Percentiles rank a stretch among this genome's conserved stretches.
Evolutionary conservation across 30 jellyfish, hydroid and myxozoan genomes (phyloP).

Genomic region (Haliclystus octoradiatus): DNA sequence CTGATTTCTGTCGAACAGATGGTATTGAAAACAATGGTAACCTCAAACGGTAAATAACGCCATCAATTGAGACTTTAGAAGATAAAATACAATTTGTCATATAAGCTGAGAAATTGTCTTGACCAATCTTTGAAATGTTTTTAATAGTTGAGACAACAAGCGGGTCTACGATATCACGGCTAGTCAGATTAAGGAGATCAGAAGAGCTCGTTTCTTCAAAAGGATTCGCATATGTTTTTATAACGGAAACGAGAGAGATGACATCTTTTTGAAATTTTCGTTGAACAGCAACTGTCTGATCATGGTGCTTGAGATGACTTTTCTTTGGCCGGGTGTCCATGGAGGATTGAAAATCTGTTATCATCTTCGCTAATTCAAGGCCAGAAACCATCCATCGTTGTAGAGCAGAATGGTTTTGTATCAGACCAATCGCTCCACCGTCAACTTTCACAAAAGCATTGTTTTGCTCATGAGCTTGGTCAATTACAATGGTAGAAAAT

Average conservation of each 20-base stretch:
- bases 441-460: slow-evolving; percentile 24
- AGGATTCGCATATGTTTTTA: slow-evolving; percentile 29
- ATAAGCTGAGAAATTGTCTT: slow-evolving; percentile 4
- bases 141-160: slow-evolving; percentile 1
- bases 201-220: slow-evolving; percentile 16
- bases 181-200: background rate
- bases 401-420: slow-evolving; percentile 17
- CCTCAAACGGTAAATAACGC: slow-evolving; percentile 16
- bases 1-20: background rate
- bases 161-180: slow-evolving; percentile 1
- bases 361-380: slow-evolving; percentile 15
- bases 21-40: slow-evolving; percentile 18
- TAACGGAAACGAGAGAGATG: background rate
- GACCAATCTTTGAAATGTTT: slow-evolving; percentile 4
- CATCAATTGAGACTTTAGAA: slow-evolving; percentile 4
- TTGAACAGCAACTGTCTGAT: slow-evolving; percentile 12
- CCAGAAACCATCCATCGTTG: slow-evolving; percentile 38
- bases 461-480: slow-evolving; percentile 56
- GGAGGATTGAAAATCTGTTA: background rate
- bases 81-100: slow-evolving; percentile 3
- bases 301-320: slow-evolving; percentile 18
- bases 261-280: slow-evolving; percentile 11
- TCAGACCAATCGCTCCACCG: slow-evolving; percentile 40
- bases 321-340: background rate
- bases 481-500: slow-evolving; percentile 18